Base-by-base conservation (phyloP, 2,797 vertebrate genomes). In the Sphenopsis melanotis region DNA sequence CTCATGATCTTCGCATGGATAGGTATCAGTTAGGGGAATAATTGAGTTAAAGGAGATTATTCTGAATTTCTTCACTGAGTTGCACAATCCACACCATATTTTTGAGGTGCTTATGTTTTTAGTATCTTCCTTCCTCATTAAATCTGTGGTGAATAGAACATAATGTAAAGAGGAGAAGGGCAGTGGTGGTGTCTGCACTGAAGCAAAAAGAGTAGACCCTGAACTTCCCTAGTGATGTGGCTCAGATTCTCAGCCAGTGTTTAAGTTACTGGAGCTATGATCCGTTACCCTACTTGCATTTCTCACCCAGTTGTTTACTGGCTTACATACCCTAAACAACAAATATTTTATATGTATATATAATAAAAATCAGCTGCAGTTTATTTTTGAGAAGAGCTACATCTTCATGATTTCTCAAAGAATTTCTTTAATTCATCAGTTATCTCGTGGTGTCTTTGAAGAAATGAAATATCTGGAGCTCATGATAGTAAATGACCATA, bases 381-480 rank as follows among this genome's bases (percentile, higher is more conserved):
- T 36, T 83, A 24, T 37, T 89, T 84, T 83, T 89, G 18, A 64
- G 84, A 90, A 83, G 74, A n/a, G 36, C 12, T 55, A 12, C 12
- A 18, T 65, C 26, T 78, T 88, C 34, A 42, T 71, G 60, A 68
- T 94, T 90, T 86, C 55, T 93, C 24, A 95, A 24, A 63, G 21
- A 55, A 34, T 56, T 49, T 94, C 76, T 98, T 94, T 84, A 94
- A 97, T 96, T 85, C 34, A 22, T 90, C 96, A 99, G 99, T 98
- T 98, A 92, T 98, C 98, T 87, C 98, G 98, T 64, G 99, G 98
- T 89, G 95, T 99, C 50, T 99, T 99, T 98, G 99, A 99, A 94
- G 99, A 99, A 97, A 99, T 99, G 98, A 99, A 99, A 84, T 99
- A 99, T 95, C 94, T 99, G 93, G 99, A 99, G 96, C 98, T 99